Percentiles rank a stretch among this genome's conserved stretches.
These are phyloP conservation scores for Simalia tracyae DNA, from an alignment of 2,797 vertebrate genomes.

Conservation along the genomic window DNA sequence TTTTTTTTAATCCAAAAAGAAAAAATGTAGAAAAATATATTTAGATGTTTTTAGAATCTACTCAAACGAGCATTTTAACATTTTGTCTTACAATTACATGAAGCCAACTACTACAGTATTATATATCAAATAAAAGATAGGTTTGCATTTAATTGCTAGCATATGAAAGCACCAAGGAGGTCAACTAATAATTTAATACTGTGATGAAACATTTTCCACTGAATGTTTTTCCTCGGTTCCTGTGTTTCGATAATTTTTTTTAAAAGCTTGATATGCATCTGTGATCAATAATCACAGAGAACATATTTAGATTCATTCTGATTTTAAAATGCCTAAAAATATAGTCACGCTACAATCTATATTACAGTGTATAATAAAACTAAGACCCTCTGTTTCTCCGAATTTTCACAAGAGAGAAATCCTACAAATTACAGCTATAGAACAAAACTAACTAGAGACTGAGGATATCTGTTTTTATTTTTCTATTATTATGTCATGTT, in stretches of 20 bases:
- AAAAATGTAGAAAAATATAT: conserved; percentile 26
- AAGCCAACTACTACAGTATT: conserved; percentile 47
- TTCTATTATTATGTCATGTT: conserved; percentile 56
- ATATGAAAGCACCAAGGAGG: conserved; percentile 19
- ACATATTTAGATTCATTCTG: background rate
- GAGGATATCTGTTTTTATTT: conserved; percentile 35
- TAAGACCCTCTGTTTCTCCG: background rate
- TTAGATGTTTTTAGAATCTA: conserved; percentile 12
- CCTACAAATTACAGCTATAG: conserved; percentile 40
- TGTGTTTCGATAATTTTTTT: background rate
- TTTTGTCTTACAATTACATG: conserved; percentile 38
- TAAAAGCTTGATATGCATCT: background rate
- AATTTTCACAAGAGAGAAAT: conserved; percentile 3
- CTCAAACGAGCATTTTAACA: conserved; percentile 9
- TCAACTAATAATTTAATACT: conserved; percentile 39
- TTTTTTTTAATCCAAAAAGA: conserved; percentile 34
- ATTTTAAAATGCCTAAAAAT: conserved; percentile 25
- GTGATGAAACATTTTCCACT: conserved; percentile 51
- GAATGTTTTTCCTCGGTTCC: conserved; percentile 22
- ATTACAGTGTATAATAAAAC: background rate
- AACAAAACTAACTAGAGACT: conserved; percentile 25
- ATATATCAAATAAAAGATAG: conserved; percentile 52
- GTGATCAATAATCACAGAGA: conserved; percentile 18
- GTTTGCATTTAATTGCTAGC: conserved; percentile 43
- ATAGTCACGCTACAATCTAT: conserved; percentile 2